Percentiles rank a stretch among this genome's conserved stretches.
phyloP scores from a whole-genome alignment of 2,113 vertebrate species.

The Cacatua alba region DNA sequence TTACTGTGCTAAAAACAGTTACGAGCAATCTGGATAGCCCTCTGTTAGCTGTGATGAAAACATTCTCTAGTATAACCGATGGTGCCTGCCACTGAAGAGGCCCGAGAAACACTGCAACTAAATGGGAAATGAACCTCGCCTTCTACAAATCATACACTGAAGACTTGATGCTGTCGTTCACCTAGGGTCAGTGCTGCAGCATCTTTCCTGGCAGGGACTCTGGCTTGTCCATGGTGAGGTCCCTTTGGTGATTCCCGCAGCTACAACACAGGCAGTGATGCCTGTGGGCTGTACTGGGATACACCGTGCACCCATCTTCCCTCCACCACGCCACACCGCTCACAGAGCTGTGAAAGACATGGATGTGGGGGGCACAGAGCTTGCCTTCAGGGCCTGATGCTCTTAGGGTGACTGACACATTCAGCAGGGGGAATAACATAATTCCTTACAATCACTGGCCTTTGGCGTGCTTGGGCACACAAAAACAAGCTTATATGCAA shows the following conservation, averaged over 20 bases:
- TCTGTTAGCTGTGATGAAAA: constrained; percentile 70
- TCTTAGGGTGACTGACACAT: neutral
- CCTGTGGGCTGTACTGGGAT: neutral
- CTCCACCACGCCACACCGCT: fast-evolving
- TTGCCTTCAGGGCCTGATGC: neutral
- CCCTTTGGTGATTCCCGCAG: neutral
- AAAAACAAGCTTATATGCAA: neutral
- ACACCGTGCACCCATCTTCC: fast-evolving
- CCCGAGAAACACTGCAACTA: neutral
- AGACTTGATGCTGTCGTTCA: neutral
- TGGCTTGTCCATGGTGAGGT: fast-evolving
- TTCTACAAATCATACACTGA: fast-evolving
- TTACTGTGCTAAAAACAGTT: constrained; percentile 73
- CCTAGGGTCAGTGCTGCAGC: neutral
- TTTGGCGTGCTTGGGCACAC: fast-evolving
- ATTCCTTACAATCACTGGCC: neutral
- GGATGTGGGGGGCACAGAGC: neutral
- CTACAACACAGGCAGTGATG: fast-evolving
- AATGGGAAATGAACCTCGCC: neutral
- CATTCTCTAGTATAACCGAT: constrained; percentile 18
- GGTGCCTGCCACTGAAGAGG: constrained; percentile 44
- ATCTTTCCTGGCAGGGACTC: neutral
- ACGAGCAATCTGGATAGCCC: constrained; percentile 66
- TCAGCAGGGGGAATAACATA: neutral
- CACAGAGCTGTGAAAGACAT: neutral